phyloP scores from a whole-genome alignment of 2,797 vertebrate species.

The Oreonectes daqikongensis region DNA sequence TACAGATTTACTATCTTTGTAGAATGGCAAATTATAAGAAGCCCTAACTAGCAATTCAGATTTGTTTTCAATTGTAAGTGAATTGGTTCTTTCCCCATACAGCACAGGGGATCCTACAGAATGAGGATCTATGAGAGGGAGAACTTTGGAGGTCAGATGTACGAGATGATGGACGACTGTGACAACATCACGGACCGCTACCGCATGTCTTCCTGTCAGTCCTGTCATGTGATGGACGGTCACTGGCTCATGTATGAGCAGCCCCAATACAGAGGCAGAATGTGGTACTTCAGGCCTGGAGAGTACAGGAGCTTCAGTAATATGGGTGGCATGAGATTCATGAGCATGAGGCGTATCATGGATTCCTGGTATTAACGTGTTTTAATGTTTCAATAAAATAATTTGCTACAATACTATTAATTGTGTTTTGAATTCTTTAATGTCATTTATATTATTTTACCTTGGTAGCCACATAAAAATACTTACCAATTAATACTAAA shows the following conservation, averaged over 20 bases:
- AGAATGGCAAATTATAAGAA: too few relatives aligned
- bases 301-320: conserved; percentile 59
- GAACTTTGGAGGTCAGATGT: conserved; percentile 59
- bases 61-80: neutral
- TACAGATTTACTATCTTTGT: too few relatives aligned
- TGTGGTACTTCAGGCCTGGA: conserved; percentile 56
- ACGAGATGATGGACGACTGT: conserved; percentile 56
- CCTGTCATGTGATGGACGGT: conserved; percentile 61
- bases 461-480: too few relatives aligned
- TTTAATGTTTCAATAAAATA: conserved; percentile 25
- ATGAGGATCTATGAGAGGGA: conserved; percentile 61
- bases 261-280: conserved; percentile 56
- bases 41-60: neutral
- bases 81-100: neutral
- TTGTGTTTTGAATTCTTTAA: neutral
- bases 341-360: conserved; percentile 59
- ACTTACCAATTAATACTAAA: too few relatives aligned
- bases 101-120: conserved; percentile 44
- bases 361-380: conserved; percentile 38
- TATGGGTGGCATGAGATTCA: conserved; percentile 53
- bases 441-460: too few relatives aligned
- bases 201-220: conserved; percentile 52
- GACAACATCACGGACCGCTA: conserved; percentile 56
- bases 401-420: neutral
- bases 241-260: conserved; percentile 61